Conservation (phyloP, 2,888 invertebrate genomes). For the Frankliniella fusca region DNA sequence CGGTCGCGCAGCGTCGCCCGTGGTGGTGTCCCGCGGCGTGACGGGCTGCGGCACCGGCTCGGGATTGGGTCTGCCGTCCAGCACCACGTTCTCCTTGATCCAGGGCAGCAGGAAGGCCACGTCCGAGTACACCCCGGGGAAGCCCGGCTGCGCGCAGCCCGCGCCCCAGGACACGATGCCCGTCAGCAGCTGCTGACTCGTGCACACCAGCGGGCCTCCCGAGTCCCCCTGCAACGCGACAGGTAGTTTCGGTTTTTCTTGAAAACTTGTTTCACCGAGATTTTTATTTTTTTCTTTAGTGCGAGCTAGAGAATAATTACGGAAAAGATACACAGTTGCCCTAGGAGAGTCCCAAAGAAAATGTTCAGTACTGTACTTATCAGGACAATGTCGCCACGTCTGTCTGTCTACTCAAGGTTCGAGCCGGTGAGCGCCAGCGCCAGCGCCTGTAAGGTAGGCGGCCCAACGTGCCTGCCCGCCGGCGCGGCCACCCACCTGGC, state of each 20-base stretch:
- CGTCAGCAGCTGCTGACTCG: slow-evolving; percentile 27
- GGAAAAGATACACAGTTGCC: too few relatives aligned
- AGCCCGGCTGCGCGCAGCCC: slow-evolving; percentile 32
- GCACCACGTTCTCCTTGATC: slow-evolving; percentile 1
- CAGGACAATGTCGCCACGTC: neutral
- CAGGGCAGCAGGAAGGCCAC: slow-evolving; percentile 33
- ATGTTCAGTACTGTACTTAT: neutral
- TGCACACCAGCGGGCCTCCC: slow-evolving; percentile 34
- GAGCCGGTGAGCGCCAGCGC: neutral
- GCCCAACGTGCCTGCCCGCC: neutral
- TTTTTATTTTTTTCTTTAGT: too few relatives aligned
- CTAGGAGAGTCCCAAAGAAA: neutral
- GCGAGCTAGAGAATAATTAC: too few relatives aligned
- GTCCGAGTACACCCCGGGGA: slow-evolving; percentile 35
- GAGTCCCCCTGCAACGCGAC: slow-evolving; percentile 33
- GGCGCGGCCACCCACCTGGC: slow-evolving; percentile 8
- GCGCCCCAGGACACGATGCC: slow-evolving; percentile 36
- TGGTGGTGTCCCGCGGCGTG: neutral
- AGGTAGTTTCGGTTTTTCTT: too few relatives aligned
- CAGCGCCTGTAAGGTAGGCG: neutral
- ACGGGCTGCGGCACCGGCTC: neutral
- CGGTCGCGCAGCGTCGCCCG: neutral
- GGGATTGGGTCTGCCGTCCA: neutral
- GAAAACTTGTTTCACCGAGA: too few relatives aligned
- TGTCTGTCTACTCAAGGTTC: neutral